phyloP scores from a whole-genome alignment of 1,140 invertebrate species.

The Campodea augens region DNA sequence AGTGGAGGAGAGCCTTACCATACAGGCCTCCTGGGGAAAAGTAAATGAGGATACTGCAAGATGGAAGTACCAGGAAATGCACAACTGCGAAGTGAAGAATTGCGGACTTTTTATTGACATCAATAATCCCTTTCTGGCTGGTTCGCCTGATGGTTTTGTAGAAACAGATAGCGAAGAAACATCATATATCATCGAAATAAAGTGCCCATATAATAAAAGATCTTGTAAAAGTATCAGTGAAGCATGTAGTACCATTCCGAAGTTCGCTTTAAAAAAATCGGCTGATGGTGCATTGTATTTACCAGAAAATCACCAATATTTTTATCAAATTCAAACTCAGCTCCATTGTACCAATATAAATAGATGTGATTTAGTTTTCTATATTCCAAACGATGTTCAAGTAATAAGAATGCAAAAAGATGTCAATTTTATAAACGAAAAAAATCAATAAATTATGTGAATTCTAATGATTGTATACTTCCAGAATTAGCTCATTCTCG shows the following conservation, averaged over 20 bases:
- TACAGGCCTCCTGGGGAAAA: neutral
- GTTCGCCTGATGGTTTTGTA: neutral
- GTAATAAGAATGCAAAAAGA: too few relatives aligned
- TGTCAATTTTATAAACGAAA: too few relatives aligned
- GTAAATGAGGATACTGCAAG: neutral
- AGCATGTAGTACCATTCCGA: neutral
- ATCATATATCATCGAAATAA: neutral
- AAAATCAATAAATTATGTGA: too few relatives aligned
- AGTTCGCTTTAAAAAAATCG: neutral
- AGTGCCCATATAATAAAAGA: neutral
- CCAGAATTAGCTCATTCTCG: too few relatives aligned
- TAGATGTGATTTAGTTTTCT: neutral
- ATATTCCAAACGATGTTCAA: neutral
- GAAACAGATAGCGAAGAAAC: neutral
- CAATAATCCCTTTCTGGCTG: neutral
- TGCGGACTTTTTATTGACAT: neutral
- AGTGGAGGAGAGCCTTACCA: too few relatives aligned
- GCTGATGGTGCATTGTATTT: neutral
- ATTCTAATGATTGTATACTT: too few relatives aligned
- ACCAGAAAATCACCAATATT: neutral
- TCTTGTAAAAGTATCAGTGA: neutral
- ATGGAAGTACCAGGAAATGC: neutral
- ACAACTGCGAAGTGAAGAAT: neutral
- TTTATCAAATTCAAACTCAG: conserved; percentile 1
- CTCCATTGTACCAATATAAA: neutral